A percentile compares a stretch with the other conserved stretches of the same genome.
phyloP scores from a whole-genome alignment of 2,888 invertebrate species.

The Ormyrus labotus region DNA sequence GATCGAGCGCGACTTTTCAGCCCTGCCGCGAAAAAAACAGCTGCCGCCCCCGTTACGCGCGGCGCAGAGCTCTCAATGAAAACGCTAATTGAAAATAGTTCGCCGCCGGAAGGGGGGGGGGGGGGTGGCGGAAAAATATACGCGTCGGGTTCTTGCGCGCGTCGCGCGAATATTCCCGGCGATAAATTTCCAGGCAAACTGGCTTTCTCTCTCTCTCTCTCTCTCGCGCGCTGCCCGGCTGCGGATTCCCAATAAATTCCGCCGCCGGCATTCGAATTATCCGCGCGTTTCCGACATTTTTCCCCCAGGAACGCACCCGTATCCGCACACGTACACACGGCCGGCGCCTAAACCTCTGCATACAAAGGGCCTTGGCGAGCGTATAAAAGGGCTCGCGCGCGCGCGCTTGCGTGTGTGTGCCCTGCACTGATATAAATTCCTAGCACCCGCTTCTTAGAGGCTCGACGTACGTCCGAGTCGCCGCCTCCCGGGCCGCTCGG shows the following conservation, averaged over 20 bases:
- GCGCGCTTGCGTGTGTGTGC: background rate
- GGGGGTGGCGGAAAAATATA: too few relatives aligned
- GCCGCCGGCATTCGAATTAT: conserved; percentile 41
- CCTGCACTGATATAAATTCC: conserved; percentile 41
- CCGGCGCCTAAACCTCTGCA: background rate
- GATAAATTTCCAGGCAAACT: too few relatives aligned
- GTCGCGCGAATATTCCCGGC: too few relatives aligned
- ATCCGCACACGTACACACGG: background rate
- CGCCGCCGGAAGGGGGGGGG: too few relatives aligned
- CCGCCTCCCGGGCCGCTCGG: background rate
- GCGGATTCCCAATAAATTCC: conserved; percentile 47
- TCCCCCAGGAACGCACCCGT: background rate
- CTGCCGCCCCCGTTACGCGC: too few relatives aligned
- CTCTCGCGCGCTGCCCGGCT: background rate
- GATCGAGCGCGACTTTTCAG: too few relatives aligned
- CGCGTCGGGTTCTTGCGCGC: too few relatives aligned
- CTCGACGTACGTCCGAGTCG: background rate
- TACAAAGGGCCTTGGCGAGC: background rate
- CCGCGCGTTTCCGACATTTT: conserved; percentile 44
- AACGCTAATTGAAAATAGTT: too few relatives aligned
- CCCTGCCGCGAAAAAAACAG: too few relatives aligned
- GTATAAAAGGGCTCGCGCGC: conserved; percentile 1
- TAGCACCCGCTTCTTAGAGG: conserved; percentile 15
- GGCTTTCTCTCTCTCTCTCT: too few relatives aligned
- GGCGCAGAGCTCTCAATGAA: too few relatives aligned